These are phyloP conservation scores for Prosopocoilus inquinatus DNA, from an alignment of 2,888 invertebrate genomes.

Conservation along the genomic window DNA sequence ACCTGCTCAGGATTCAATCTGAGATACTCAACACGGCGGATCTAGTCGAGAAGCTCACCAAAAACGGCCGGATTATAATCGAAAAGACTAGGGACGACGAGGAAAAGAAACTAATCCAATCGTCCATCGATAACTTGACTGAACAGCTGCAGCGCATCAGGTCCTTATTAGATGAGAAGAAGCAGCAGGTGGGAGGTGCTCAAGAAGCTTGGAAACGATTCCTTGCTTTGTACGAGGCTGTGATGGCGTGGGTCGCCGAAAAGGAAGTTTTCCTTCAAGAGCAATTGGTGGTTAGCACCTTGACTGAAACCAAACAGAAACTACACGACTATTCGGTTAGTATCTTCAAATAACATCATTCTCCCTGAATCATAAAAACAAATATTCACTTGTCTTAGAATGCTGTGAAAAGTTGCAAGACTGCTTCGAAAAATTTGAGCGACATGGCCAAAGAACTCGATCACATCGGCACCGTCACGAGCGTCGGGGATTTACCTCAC, in stretches of 20 bases:
- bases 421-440: slow-evolving; percentile 80
- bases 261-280: slow-evolving; percentile 77
- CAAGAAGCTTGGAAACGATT: slow-evolving; percentile 88
- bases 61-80: slow-evolving; percentile 74
- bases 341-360: not conserved
- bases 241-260: slow-evolving; percentile 80
- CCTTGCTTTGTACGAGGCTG: slow-evolving; percentile 76
- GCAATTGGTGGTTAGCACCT: slow-evolving; percentile 72
- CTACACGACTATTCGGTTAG: slow-evolving; percentile 82
- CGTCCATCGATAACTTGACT: slow-evolving; percentile 71
- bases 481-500: slow-evolving; percentile 79
- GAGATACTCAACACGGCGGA: slow-evolving; percentile 72
- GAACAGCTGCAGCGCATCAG: slow-evolving; percentile 78
- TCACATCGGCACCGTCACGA: slow-evolving; percentile 77
- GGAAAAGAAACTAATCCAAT: slow-evolving; percentile 73
- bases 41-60: slow-evolving; percentile 72
- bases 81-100: slow-evolving; percentile 77
- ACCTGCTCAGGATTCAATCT: slow-evolving; percentile 72
- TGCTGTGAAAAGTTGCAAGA: slow-evolving; percentile 86
- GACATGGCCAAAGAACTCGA: slow-evolving; percentile 92
- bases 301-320: slow-evolving; percentile 80
- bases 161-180: slow-evolving; percentile 78
- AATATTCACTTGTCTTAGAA: slow-evolving; percentile 56
- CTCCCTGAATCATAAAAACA: not conserved
- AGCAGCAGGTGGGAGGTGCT: slow-evolving; percentile 80